Base-by-base conservation (phyloP, 2,888 invertebrate species). In the Abrostola tripartita region DNA sequence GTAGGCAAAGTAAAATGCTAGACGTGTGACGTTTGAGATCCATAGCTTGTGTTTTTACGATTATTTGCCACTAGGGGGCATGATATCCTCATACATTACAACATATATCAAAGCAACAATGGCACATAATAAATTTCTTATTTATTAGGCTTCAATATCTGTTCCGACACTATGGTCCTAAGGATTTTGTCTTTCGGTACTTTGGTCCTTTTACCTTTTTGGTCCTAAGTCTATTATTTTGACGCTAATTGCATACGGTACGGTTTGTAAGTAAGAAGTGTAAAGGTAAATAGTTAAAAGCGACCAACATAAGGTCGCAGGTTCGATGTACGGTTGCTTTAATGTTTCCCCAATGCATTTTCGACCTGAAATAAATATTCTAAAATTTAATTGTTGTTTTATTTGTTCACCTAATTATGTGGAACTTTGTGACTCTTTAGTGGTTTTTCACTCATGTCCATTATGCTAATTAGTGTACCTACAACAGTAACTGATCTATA, bases 341-440 rank as follows among this genome's bases (percentile, higher is more conserved):
- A 75, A 83, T 85, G 84, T 88, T 86, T 73, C 84, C 85, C 80
- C 82, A 85, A 84, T 73, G 87, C 85, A 83, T 87, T 83, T 85
- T 88, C 68, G 75, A 88, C 82, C 85, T 83, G 85, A 84, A 89
- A 87, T 87, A 88, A 86, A 89, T 81, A 80, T 74, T 86, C 86
- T 71, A 78, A 80, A 84, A 83, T 75, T 81, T 70, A 59, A 59
- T 41, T 35, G 44, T 63, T 56, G 68, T 83, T 85, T 85, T 74
- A 68, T 83, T 83, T 71, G 9, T 14, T 9, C 1, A 47, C 10
- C 40, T 40, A 9, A 9, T 40, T 9, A 40, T 0, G 9, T 11
- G 40, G 12, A 14, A 24, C 24, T n/a, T n/a, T n/a, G n/a, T n/a
- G n/a, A n/a, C n/a, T n/a, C n/a, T n/a, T n/a, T n/a, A n/a, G n/a